phyloP scores from a whole-genome alignment of 2,797 vertebrate genomes.

The Rhabdophis nuchalis region DNA sequence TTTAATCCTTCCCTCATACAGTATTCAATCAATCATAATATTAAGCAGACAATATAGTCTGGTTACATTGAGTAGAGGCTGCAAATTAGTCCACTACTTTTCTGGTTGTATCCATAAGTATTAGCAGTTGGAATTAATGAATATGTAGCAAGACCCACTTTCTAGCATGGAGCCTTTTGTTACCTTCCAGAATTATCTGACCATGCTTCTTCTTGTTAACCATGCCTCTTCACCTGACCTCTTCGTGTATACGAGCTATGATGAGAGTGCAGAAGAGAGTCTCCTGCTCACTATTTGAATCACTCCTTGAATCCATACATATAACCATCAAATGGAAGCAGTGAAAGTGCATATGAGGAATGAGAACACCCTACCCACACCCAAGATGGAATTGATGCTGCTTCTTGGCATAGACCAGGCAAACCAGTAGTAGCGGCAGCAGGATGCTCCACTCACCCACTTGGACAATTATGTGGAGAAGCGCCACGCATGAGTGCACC shows the following conservation, averaged over 20 bases:
- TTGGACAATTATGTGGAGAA: too few species aligned
- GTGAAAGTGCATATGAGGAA: background rate
- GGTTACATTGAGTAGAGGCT: background rate
- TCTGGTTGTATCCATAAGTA: background rate
- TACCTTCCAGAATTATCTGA: background rate
- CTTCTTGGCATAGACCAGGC: background rate
- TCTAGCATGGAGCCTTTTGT: background rate
- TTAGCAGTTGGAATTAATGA: background rate
- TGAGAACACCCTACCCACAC: background rate
- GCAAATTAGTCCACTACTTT: background rate
- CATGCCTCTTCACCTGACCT: background rate
- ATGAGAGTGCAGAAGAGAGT: background rate
- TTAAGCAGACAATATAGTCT: background rate
- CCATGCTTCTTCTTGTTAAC: background rate
- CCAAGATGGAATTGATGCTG: background rate
- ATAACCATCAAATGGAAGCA: background rate
- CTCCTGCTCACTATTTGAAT: background rate
- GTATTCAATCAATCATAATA: background rate
- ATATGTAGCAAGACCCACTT: background rate
- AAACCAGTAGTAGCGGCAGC: too few species aligned
- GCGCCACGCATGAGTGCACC: too few species aligned
- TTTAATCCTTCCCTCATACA: background rate
- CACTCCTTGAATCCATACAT: background rate
- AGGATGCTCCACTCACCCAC: too few species aligned
- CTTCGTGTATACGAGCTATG: background rate